phyloP scores from a whole-genome alignment of 2,888 invertebrate species.

The Euphydryas editha region DNA sequence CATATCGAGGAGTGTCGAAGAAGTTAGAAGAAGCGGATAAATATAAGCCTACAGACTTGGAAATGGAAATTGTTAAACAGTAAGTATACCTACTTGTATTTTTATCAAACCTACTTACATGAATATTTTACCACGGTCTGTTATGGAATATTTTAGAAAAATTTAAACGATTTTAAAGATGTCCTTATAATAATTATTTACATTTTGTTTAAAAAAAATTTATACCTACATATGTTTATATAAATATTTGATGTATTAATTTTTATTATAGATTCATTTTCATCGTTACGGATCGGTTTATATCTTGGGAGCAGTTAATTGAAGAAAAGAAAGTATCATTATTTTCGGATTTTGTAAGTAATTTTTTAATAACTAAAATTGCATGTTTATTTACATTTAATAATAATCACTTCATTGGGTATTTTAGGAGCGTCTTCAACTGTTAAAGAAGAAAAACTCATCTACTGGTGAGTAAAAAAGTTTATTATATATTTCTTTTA shows the following conservation, averaged over 20 bases:
- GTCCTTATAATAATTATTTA: too few relatives aligned
- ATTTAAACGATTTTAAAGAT: constrained; percentile 2
- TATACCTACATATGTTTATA: too few relatives aligned
- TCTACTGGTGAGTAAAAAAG: constrained; percentile 15
- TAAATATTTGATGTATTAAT: too few relatives aligned
- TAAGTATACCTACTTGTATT: constrained; percentile 42
- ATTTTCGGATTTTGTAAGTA: constrained; percentile 69
- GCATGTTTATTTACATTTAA: not conserved
- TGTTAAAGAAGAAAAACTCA: constrained; percentile 16
- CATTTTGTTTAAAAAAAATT: too few relatives aligned
- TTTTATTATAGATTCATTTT: constrained; percentile 53
- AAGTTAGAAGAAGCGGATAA: constrained; percentile 40
- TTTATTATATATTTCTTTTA: not conserved
- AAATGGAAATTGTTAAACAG: constrained; percentile 52
- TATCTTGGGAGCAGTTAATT: constrained; percentile 60
- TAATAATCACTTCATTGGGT: not conserved
- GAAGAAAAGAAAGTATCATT: constrained; percentile 51
- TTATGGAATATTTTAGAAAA: not conserved
- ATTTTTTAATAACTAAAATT: not conserved
- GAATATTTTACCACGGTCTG: too few relatives aligned
- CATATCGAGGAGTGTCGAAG: constrained; percentile 50
- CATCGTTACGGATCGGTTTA: constrained; percentile 51
- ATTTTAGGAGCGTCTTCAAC: constrained; percentile 33
- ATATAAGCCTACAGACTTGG: constrained; percentile 48
- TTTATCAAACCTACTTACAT: not conserved